Evolutionary conservation across 2,113 vertebrate genomes (phyloP), one percentile per base, ranked within the genome.

Genomic region (Ptilonorhynchus violaceus): DNA sequence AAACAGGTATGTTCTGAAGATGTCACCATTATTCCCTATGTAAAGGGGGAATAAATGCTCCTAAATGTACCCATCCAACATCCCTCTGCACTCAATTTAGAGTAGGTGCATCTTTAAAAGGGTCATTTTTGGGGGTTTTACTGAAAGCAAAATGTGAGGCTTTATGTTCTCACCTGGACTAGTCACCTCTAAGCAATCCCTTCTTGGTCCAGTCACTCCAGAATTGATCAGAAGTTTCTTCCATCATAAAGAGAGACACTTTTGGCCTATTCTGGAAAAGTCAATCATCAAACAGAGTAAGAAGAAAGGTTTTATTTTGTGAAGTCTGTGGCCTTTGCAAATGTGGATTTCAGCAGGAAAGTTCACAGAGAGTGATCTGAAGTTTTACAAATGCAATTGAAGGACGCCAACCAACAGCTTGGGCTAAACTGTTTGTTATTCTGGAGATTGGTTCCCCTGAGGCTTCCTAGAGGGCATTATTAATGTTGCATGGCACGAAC

Each of bases 381-480:
- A n/a, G 56, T 74, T 94, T 86, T 94, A 73, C 66, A 85, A 41
- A 85, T 80, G 58, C 15, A 18, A 9, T 73, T 81, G 39, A 91
- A 89, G 75, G 13, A 88, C 44, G 85, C 10, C 39, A 89, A 53
- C 33, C 83, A 96, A 92, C 77, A 78, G 3, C 37, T 62, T 46
- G 37, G 49, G 37, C 31, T 93, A 31, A 49, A 47, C 37, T 77
- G 30, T 85, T 94, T 67, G 17, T 81, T 85, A 80, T 85, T 93
- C 89, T 94, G 56, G 28, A 82, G 30, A 49, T 18, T 11, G 0
- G 2, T 13, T 96, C 21, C 60, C 63, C 63, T 85, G 41, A 91
- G 79, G 85, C 67, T 81, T 96, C 76, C 78, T 56, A 73, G 41
- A 92, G 72, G 60, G 24, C 66, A 87, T 93, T 80, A 78, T 91